phyloP scores from a whole-genome alignment of 2,888 invertebrate genomes.

The Brachypalpus laphriformis region DNA sequence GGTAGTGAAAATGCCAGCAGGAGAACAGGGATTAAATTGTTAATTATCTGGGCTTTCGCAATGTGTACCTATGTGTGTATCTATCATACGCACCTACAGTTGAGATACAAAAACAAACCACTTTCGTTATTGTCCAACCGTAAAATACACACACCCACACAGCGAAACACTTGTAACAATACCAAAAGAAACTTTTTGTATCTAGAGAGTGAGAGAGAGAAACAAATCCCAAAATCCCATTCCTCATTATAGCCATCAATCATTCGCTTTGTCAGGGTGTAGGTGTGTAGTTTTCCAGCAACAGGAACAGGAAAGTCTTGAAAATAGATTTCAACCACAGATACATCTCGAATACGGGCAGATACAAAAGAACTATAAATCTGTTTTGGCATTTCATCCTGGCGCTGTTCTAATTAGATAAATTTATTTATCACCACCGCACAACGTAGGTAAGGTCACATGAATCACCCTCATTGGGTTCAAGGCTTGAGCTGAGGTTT shows the following conservation, averaged over 20 bases:
- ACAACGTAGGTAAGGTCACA: constrained; percentile 17
- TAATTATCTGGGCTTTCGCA: constrained; percentile 26
- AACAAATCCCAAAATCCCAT: constrained; percentile 54
- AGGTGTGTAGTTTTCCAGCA: constrained; percentile 1
- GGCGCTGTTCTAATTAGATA: constrained; percentile 42
- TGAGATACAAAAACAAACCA: constrained; percentile 3
- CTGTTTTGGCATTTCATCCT: constrained; percentile 19
- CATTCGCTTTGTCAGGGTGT: constrained; percentile 35
- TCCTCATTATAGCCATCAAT: constrained; percentile 59
- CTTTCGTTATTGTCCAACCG: constrained; percentile 8
- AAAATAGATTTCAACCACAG: constrained; percentile 41
- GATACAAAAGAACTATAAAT: constrained; percentile 20
- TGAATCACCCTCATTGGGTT: constrained; percentile 3
- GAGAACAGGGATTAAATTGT: constrained; percentile 55
- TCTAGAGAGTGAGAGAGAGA: neutral
- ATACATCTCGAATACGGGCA: neutral
- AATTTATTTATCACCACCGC: constrained; percentile 33
- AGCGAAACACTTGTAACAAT: neutral
- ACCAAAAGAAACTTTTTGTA: neutral
- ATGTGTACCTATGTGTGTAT: neutral
- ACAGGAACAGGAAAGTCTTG: constrained; percentile 23
- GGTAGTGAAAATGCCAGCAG: constrained; percentile 31
- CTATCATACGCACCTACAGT: neutral
- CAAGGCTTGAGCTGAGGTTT: constrained; percentile 7
- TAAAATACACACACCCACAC: neutral